Conservation (phyloP, 2,797 vertebrate genomes). For the Masticophis lateralis region DNA sequence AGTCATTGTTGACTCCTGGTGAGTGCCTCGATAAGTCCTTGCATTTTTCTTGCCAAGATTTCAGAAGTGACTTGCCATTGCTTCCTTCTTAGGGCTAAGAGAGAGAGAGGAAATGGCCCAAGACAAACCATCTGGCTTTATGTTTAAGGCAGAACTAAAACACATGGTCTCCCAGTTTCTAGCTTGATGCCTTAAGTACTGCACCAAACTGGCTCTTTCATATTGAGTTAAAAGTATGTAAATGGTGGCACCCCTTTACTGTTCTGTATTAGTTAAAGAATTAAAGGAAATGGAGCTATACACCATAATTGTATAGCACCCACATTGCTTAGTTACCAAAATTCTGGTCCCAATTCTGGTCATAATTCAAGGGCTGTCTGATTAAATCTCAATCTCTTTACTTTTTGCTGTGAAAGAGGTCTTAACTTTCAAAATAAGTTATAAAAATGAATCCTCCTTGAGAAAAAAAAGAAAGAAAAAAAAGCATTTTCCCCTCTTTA, state of each 20-base stretch:
- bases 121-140: background rate
- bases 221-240: background rate
- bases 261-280: background rate
- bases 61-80: background rate
- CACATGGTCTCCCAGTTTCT: background rate
- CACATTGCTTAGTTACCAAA: background rate
- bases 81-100: background rate
- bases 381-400: fast-evolving
- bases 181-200: background rate
- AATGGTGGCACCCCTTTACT: background rate
- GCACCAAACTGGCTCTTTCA: background rate
- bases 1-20: background rate
- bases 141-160: background rate
- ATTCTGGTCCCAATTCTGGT: too few relatives aligned
- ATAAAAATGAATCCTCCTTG: background rate
- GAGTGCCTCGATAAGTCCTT: background rate
- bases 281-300: background rate
- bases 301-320: background rate
- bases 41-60: background rate
- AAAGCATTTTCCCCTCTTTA: background rate
- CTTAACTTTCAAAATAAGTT: background rate
- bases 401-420: background rate
- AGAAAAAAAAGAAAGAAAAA: fast-evolving
- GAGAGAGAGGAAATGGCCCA: background rate
- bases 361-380: too few relatives aligned